phyloP scores from a whole-genome alignment of 2,797 vertebrate species.

The Tokudaia tokunoshimensis region DNA sequence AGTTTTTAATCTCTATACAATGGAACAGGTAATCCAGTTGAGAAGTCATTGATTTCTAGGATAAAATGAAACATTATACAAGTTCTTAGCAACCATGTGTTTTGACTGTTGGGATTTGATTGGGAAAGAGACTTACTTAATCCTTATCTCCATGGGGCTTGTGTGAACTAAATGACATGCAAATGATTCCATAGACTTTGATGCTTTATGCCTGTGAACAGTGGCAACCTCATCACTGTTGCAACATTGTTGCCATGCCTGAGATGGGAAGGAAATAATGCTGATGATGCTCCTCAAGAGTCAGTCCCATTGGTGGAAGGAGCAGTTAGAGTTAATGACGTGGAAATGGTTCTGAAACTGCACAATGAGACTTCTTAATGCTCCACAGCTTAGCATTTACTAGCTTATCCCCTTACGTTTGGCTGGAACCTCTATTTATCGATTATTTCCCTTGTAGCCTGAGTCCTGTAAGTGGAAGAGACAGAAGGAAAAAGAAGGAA shows the following conservation, averaged over 20 bases:
- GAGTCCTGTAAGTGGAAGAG: conserved; percentile 71
- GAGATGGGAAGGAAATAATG: conserved; percentile 58
- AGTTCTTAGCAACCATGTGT: neutral
- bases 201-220: neutral
- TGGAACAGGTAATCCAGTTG: neutral
- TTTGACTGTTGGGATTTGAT: neutral
- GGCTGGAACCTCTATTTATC: conserved; percentile 75
- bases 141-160: conserved; percentile 43
- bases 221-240: neutral
- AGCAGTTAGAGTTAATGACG: conserved; percentile 79
- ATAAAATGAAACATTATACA: conserved; percentile 39
- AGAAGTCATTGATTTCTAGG: neutral
- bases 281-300: conserved; percentile 66
- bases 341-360: conserved; percentile 81
- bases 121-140: neutral
- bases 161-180: neutral
- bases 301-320: conserved; percentile 74
- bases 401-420: conserved; percentile 77
- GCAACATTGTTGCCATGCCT: conserved; percentile 7
- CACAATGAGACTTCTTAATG: conserved; percentile 75
- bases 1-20: conserved; percentile 44
- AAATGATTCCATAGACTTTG: neutral
- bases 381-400: conserved; percentile 75
- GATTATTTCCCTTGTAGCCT: conserved; percentile 75
- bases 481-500: conserved; percentile 62